Evolutionary conservation across 2,113 vertebrate genomes (phyloP).

Genomic region (Eolophus roseicapilla): DNA sequence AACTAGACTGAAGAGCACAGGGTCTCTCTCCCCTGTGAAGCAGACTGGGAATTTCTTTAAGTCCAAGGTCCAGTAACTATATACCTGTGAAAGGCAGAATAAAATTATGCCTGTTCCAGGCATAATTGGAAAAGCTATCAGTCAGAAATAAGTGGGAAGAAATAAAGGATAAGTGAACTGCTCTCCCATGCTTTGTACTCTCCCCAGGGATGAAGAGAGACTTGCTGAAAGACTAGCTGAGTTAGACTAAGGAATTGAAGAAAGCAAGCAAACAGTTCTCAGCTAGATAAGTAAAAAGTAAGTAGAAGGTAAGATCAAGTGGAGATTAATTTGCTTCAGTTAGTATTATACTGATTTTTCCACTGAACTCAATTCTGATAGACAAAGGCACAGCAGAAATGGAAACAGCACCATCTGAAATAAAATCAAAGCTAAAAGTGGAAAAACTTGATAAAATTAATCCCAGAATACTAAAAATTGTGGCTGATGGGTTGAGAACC

Average conservation of each 20-base stretch:
- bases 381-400: background rate
- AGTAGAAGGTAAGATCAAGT: background rate
- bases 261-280: background rate
- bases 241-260: background rate
- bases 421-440: background rate
- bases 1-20: background rate
- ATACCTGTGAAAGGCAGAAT: background rate
- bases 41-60: background rate
- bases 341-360: background rate
- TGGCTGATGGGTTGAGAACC: background rate
- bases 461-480: background rate
- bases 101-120: background rate
- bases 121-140: background rate
- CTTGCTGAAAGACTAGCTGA: background rate
- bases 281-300: background rate
- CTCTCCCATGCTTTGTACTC: background rate
- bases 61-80: background rate
- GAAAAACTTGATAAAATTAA: background rate
- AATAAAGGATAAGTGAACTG: background rate
- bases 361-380: background rate
- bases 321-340: background rate
- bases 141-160: background rate
- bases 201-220: background rate
- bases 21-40: background rate
- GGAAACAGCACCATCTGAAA: background rate